Conservation (phyloP, 2,113 vertebrate genomes). For the Microtus ochrogaster region DNA sequence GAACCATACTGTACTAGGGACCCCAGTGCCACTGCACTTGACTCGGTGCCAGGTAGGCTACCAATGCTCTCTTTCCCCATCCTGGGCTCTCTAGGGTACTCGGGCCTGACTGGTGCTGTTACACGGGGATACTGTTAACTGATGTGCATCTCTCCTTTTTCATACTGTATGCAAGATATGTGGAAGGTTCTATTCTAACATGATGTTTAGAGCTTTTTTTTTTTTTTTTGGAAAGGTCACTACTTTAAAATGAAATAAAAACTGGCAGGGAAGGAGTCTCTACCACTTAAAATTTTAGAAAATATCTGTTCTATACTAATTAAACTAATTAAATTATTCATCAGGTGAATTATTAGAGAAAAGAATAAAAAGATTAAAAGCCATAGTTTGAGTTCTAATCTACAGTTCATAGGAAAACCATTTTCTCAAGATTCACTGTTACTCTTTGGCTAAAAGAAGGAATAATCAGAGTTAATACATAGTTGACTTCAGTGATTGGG, state of each 20-base stretch:
- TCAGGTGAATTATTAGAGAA: background rate
- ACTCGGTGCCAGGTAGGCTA: background rate
- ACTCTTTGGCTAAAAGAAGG: background rate
- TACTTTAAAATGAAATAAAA: background rate
- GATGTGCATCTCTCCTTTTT: background rate
- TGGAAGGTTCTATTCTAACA: background rate
- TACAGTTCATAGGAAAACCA: background rate
- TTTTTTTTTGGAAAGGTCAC: background rate
- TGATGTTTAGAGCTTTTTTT: background rate
- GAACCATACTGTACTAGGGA: background rate
- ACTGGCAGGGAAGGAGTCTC: background rate
- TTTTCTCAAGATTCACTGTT: background rate
- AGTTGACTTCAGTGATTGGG: background rate
- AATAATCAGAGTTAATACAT: background rate
- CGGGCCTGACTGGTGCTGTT: background rate
- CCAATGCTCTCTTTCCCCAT: background rate
- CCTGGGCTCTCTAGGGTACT: background rate
- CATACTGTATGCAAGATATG: background rate
- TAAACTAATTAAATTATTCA: background rate
- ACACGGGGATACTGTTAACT: fast-evolving
- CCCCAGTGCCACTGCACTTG: too few relatives aligned
- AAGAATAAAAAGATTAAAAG: background rate
- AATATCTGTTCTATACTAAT: background rate
- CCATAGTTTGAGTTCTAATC: background rate
- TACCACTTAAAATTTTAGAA: background rate